Evolutionary conservation across 2,888 invertebrate genomes (phyloP), one percentile per base, ranked within the genome.

Genomic region (Branchipolynoe longqiensis): DNA sequence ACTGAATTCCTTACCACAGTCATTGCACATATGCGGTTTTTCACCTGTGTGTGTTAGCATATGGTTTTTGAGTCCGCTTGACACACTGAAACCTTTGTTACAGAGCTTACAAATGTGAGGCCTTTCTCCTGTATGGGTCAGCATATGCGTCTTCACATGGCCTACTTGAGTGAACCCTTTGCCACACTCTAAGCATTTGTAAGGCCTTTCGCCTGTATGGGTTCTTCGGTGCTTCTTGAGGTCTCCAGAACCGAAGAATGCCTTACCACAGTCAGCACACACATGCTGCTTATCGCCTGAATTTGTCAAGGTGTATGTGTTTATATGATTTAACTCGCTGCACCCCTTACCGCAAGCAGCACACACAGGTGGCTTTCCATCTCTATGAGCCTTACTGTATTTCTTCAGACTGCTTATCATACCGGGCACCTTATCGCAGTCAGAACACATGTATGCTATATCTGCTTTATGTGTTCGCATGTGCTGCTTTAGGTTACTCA

Each of bases 201-300:
- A 28, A 1, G 74, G 74, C 33, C 41, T 1, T 25, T 74, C 74
- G 22, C 74, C 74, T 33, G 74, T 74, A 40, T 74, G 74, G 1
- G 81, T 81, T n/a, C n/a, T 81, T 54, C 41, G 41, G 56, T 81
- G 81, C 4, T 25, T 41, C 31, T 25, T 48, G 1, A 41, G 28
- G 14, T 54, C 8, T 18, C 25, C 25, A 8, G 33, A 14, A 1
- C 22, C 6, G 28, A 54, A 25, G 48, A 81, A 81, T n/a, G 22
- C 48, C 54, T 54, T 81, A 33, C 31, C 54, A 48, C 81, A 81
- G 28, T n/a, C 18, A 2, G 48, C 14, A 81, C 81, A 81, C 54
- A 41, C 33, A 22, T 41, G 62, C 4, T 25, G 62, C 31, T 62
- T 62, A 25, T 62, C 62, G 0, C 62, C 62, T 14, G 62, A 31